Conservation (phyloP, 2,888 invertebrate genomes). For the Halocaridina rubra region DNA sequence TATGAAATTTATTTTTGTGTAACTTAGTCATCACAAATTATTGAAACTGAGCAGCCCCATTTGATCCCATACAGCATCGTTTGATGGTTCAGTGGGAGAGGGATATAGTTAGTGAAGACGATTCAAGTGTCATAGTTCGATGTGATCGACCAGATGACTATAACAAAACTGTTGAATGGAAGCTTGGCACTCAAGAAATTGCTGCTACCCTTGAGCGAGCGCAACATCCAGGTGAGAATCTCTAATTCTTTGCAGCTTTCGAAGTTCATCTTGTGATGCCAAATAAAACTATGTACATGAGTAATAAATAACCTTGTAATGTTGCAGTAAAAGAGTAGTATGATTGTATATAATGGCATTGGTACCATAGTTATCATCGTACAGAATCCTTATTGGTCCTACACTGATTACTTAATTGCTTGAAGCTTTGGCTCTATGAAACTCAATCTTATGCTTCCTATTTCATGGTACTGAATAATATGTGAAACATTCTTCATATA, state of each 20-base stretch:
- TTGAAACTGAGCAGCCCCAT: background rate
- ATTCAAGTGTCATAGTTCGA: constrained; percentile 62
- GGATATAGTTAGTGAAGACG: constrained; percentile 64
- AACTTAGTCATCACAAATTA: background rate
- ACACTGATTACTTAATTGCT: no score
- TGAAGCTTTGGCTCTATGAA: no score
- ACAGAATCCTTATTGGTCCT: no score
- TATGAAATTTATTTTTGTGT: background rate
- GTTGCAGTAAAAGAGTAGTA: no score
- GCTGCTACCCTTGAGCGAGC: constrained; percentile 24
- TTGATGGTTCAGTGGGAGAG: constrained; percentile 64
- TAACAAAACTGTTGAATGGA: constrained; percentile 61
- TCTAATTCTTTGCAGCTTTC: background rate
- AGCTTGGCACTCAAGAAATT: constrained; percentile 35
- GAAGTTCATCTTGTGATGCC: background rate
- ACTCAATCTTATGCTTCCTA: no score
- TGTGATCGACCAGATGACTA: constrained; percentile 64
- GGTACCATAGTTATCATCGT: no score
- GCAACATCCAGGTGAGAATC: constrained; percentile 49
- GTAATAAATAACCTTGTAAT: no score
- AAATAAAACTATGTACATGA: background rate
- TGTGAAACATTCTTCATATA: no score
- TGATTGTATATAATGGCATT: no score
- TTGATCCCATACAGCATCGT: constrained; percentile 56
- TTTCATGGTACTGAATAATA: no score